Base-by-base conservation (phyloP, 2,888 invertebrate species). In the Heliconius cydno region DNA sequence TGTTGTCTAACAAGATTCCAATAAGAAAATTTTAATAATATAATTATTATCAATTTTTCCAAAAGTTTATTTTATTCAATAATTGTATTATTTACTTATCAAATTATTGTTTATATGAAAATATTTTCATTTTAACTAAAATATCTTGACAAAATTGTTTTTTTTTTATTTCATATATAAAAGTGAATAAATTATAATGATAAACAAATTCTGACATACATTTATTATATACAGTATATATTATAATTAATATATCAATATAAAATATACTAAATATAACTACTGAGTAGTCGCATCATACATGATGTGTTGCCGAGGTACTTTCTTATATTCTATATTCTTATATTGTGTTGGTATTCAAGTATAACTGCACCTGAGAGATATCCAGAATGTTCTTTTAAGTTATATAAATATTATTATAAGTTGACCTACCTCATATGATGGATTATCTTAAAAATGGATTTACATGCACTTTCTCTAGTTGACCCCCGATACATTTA, bases 361-460 rank as follows among this genome's bases (percentile, higher is more conserved):
- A 73, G 73, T 73, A 38, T 73, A 4, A 10, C 7, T 60, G 73
- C 76, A 79, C 76, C 79, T 79, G 79, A 79, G 75, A 70, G 57
- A 34, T 77, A 79, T 78, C 80, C 76, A 81, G 78, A 82, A 82
- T 65, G 71, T 81, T 82, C 78, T 80, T 75, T 75, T 75, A 68
- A 78, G 68, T 68, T 57, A 63, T 79, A 81, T 78, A 80, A 80
- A 82, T 83, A 80, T 83, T 79, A 80, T 82, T 82, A 78, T 68
- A 71, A 60, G 70, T 28, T 84, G 82, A 84, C 85, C 84, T 85
- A 83, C 80, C 79, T 83, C 79, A 83, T 80, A 78, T 78, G 63
- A 72, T 70, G 76, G 65, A 73, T 80, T 81, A 82, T 82, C 81
- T 73, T 66, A 30, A 76, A 63, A 66, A 30, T 72, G 77, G 79